phyloP scores from a whole-genome alignment of 1,140 invertebrate species.

The Andricus grossulariae region DNA sequence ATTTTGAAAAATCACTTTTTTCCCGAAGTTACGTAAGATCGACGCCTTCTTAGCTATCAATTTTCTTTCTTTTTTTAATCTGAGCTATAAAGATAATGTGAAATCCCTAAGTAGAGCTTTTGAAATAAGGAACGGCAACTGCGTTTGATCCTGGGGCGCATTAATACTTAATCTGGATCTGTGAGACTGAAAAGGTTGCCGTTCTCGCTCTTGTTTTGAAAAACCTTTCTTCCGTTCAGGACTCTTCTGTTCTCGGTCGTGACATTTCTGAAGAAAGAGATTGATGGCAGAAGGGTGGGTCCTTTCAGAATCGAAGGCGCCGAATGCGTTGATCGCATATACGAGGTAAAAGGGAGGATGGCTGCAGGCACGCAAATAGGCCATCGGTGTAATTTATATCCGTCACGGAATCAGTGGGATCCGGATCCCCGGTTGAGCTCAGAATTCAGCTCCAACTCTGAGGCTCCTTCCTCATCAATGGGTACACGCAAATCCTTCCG shows the following conservation, averaged over 20 bases:
- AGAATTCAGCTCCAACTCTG: constrained; percentile 24
- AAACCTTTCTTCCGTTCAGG: not conserved
- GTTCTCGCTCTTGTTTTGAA: constrained; percentile 19
- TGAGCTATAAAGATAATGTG: not conserved
- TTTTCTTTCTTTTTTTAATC: not conserved
- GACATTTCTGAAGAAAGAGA: not conserved
- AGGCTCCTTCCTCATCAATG: not conserved
- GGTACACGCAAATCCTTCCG: not conserved
- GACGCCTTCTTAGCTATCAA: not conserved
- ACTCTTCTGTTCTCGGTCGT: not conserved
- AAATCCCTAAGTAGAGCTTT: constrained; percentile 20
- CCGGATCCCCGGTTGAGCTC: constrained; percentile 12
- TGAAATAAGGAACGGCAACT: constrained; percentile 27
- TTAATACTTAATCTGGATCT: constrained; percentile 12
- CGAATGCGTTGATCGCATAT: constrained; percentile 33
- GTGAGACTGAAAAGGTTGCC: constrained; percentile 13
- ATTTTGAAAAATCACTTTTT: too few relatives aligned
- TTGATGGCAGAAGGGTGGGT: not conserved
- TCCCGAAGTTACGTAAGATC: too few relatives aligned
- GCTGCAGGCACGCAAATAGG: constrained; percentile 66
- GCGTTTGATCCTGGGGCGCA: constrained; percentile 19
- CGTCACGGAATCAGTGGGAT: constrained; percentile 62
- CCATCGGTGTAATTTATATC: constrained; percentile 70
- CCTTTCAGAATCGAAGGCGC: constrained; percentile 34
- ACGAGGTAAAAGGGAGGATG: constrained; percentile 6